These are phyloP conservation scores for Tachysurus fulvidraco DNA, from an alignment of 2,113 vertebrate genomes.

Conservation along the genomic window DNA sequence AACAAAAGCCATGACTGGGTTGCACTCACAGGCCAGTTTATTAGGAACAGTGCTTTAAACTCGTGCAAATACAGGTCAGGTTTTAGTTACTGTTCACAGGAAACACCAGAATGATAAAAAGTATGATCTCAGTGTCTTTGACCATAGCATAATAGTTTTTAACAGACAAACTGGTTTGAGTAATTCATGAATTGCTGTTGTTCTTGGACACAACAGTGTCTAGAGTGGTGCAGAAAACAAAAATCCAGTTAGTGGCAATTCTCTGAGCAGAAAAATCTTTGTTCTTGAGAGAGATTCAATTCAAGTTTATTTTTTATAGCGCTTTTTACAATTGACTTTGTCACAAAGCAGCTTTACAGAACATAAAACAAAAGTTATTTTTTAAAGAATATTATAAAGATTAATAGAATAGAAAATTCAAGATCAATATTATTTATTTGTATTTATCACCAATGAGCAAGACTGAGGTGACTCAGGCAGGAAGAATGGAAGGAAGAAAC, in stretches of 20 bases:
- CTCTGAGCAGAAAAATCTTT: neutral
- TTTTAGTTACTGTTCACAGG: neutral
- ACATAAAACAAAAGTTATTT: too few relatives aligned
- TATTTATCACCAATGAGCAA: too few relatives aligned
- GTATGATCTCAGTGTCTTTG: too few relatives aligned
- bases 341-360: too few relatives aligned
- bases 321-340: too few relatives aligned
- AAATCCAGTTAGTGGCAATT: neutral
- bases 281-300: neutral
- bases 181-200: neutral
- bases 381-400: too few relatives aligned
- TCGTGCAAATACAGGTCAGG: neutral
- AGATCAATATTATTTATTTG: too few relatives aligned
- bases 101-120: neutral
- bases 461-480: too few relatives aligned
- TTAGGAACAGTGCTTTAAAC: neutral
- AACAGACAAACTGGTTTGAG: neutral
- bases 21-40: neutral
- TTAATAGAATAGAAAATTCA: too few relatives aligned
- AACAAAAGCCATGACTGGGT: neutral
- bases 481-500: too few relatives aligned
- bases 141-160: neutral
- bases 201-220: neutral
- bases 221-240: neutral
- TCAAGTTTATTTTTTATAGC: too few relatives aligned